Conservation (phyloP, 2,113 vertebrate genomes). For the Sinocyclocheilus rhinocerous region DNA sequence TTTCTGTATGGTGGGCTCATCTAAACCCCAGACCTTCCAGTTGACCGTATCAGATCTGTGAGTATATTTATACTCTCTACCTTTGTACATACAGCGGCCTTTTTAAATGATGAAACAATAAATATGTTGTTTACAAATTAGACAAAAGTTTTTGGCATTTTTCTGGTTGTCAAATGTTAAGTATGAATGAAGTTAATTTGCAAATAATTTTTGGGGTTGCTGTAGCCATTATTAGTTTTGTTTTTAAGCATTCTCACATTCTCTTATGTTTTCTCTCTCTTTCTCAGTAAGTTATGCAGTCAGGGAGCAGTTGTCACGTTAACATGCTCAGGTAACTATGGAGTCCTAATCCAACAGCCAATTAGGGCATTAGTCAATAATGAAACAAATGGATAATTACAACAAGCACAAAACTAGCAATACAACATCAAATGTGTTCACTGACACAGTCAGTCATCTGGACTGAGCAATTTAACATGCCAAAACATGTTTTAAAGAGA, state of each 20-base stretch:
- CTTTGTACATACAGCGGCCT: background rate
- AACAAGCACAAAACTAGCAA: background rate
- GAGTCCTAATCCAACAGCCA: background rate
- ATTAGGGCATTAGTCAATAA: background rate
- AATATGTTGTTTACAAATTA: too few relatives aligned
- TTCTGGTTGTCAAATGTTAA: background rate
- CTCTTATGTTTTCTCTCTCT: background rate
- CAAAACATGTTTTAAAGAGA: background rate
- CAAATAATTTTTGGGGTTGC: background rate
- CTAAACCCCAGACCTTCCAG: background rate
- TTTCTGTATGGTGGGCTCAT: slow-evolving; percentile 42
- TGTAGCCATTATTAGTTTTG: background rate
- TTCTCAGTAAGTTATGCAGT: slow-evolving; percentile 63
- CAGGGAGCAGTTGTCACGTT: slow-evolving; percentile 73
- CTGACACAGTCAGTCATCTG: background rate
- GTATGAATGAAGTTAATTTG: background rate
- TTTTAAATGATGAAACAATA: too few relatives aligned
- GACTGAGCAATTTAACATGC: background rate
- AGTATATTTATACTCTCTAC: slow-evolving; percentile 15
- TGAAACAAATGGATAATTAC: background rate
- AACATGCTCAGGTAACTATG: slow-evolving; percentile 71
- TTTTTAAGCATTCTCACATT: background rate
- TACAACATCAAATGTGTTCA: background rate
- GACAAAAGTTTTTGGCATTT: background rate
- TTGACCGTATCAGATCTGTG: slow-evolving; percentile 6